Conservation (phyloP, 2,888 invertebrate species). For the Tiliacea aurago region DNA sequence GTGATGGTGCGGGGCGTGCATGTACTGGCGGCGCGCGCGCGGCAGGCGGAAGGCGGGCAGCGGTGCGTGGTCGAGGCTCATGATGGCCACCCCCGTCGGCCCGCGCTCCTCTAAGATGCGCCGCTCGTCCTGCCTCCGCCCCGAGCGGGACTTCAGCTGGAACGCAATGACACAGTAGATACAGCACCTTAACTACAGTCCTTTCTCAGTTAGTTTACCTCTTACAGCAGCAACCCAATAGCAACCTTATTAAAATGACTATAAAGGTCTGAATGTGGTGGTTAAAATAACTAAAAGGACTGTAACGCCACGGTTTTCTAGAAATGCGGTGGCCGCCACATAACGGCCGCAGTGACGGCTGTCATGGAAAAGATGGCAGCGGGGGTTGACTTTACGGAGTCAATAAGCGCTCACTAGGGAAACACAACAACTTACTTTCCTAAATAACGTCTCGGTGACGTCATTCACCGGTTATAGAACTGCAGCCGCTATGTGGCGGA, state of each 20-base stretch:
- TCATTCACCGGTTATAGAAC: neutral
- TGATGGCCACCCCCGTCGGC: constrained; percentile 70
- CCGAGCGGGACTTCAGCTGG: constrained; percentile 30
- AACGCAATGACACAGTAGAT: constrained; percentile 7
- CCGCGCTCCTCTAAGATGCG: constrained; percentile 74
- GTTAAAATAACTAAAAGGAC: too few species aligned
- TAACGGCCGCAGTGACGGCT: too few species aligned
- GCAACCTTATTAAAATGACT: neutral
- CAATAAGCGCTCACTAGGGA: too few species aligned
- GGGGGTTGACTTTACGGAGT: too few species aligned
- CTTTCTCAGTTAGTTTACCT: neutral
- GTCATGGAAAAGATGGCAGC: too few species aligned
- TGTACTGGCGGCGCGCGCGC: constrained; percentile 77
- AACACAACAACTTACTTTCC: too few species aligned
- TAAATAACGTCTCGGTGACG: neutral
- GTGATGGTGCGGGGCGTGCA: constrained; percentile 51
- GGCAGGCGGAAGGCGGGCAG: constrained; percentile 78
- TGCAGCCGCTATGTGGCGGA: neutral
- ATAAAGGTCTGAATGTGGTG: too few species aligned
- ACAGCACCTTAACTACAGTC: neutral
- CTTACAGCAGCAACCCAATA: neutral
- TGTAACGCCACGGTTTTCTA: too few species aligned
- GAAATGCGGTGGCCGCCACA: too few species aligned
- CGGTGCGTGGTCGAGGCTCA: constrained; percentile 74
- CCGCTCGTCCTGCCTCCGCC: constrained; percentile 46